These are phyloP conservation scores for Mercenaria mercenaria DNA, from an alignment of 1,140 invertebrate genomes.

Conservation along the genomic window DNA sequence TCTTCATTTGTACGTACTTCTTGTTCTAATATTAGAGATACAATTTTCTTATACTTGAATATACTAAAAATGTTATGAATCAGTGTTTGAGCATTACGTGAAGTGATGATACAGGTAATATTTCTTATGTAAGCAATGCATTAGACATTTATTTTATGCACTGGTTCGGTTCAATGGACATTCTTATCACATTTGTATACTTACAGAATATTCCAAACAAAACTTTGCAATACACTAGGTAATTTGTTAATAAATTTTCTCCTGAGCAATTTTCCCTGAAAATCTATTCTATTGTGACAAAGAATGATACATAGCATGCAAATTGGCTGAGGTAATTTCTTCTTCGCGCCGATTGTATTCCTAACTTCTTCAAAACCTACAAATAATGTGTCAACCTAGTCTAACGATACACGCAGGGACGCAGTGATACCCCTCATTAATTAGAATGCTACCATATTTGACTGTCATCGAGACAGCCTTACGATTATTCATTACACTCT, in stretches of 20 bases:
- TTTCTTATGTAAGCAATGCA: too few relatives aligned
- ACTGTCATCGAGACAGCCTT: slow-evolving; percentile 6
- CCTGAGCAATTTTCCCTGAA: neutral
- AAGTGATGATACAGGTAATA: too few relatives aligned
- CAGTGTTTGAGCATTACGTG: too few relatives aligned
- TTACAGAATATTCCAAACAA: too few relatives aligned
- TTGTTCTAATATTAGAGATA: too few relatives aligned
- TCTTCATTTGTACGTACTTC: too few relatives aligned
- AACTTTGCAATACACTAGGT: neutral
- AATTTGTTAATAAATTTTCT: neutral
- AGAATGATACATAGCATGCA: slow-evolving; percentile 44
- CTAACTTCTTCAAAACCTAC: slow-evolving; percentile 36
- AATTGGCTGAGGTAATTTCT: slow-evolving; percentile 33
- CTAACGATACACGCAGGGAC: neutral
- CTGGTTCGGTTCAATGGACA: too few relatives aligned
- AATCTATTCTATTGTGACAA: slow-evolving; percentile 23
- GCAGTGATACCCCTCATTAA: slow-evolving; percentile 13
- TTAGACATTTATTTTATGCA: too few relatives aligned
- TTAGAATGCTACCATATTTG: slow-evolving; percentile 38
- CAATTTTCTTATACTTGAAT: too few relatives aligned
- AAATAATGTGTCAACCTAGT: slow-evolving; percentile 53
- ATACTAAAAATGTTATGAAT: too few relatives aligned
- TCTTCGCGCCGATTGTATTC: slow-evolving; percentile 1
- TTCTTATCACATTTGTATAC: too few relatives aligned
- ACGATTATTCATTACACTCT: slow-evolving; percentile 39